Conservation (phyloP, 1,140 invertebrate species). For the Homarus americanus region DNA sequence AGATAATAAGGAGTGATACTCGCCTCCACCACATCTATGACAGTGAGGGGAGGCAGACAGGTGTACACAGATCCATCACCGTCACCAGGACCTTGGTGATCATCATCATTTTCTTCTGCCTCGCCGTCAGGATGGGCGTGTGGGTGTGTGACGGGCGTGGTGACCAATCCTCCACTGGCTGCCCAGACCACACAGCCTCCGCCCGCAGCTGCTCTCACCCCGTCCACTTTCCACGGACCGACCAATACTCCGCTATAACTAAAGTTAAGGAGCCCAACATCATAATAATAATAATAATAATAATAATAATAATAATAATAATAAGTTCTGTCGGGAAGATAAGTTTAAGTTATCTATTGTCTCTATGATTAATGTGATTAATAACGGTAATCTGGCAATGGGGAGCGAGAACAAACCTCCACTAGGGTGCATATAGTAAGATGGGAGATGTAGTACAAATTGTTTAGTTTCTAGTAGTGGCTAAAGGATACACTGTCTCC, state of each 20-base stretch:
- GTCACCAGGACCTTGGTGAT: too few species aligned
- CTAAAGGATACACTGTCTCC: not conserved
- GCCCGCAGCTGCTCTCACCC: not conserved
- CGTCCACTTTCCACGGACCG: slow-evolving; percentile 20
- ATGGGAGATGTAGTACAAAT: not conserved
- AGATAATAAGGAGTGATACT: not conserved
- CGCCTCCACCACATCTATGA: not conserved
- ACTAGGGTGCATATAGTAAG: not conserved
- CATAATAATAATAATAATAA: not conserved
- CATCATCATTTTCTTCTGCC: not conserved
- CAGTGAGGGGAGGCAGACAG: not conserved
- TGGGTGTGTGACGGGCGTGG: slow-evolving; percentile 8
- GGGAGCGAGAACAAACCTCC: not conserved
- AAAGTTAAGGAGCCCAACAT: not conserved
- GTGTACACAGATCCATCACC: not conserved
- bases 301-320: not conserved
- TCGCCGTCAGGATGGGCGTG: too few species aligned
- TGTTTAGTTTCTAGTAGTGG: not conserved
- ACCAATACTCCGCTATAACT: slow-evolving; percentile 6
- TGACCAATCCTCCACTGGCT: slow-evolving; percentile 3
- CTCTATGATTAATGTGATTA: not conserved
- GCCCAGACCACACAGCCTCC: slow-evolving; percentile 24
- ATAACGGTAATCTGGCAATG: not conserved
- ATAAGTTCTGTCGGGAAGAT: not conserved
- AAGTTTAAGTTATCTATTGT: not conserved